phyloP scores from a whole-genome alignment of 2,888 invertebrate species.

The Eupithecia dodoneata region DNA sequence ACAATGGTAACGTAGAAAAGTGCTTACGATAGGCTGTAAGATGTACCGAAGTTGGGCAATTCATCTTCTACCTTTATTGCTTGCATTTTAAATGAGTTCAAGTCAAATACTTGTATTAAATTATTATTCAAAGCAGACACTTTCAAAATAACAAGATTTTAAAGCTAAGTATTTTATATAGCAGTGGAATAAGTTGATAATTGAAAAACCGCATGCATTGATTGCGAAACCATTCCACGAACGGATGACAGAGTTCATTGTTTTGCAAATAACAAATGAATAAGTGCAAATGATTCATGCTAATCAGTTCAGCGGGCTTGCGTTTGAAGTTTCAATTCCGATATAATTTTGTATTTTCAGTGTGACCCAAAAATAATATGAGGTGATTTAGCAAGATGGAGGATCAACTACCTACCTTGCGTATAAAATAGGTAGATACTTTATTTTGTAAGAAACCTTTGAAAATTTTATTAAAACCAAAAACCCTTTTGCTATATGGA shows the following conservation, averaged over 20 bases:
- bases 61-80: slow-evolving; percentile 22
- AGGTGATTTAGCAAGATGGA: background rate
- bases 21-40: slow-evolving; percentile 28
- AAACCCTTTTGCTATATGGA: background rate
- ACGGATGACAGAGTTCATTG: slow-evolving; percentile 38
- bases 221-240: slow-evolving; percentile 40
- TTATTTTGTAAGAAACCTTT: background rate
- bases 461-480: background rate
- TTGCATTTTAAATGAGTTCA: slow-evolving; percentile 5
- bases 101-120: background rate
- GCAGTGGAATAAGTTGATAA: background rate
- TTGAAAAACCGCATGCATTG: slow-evolving; percentile 28
- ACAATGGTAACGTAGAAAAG: slow-evolving; percentile 33
- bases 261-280: slow-evolving; percentile 43
- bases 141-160: background rate
- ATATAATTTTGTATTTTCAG: background rate
- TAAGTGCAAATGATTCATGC: slow-evolving; percentile 40
- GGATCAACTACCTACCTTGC: background rate
- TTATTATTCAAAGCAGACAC: background rate
- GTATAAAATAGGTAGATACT: background rate
- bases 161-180: background rate
- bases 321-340: slow-evolving; percentile 19
- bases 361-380: background rate
- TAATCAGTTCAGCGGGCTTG: slow-evolving; percentile 1
- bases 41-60: slow-evolving; percentile 14